Percentiles rank a stretch among this genome's conserved stretches.
Evolutionary conservation across 2,113 vertebrate species (phyloP).

Genomic region (Chionomys nivalis): DNA sequence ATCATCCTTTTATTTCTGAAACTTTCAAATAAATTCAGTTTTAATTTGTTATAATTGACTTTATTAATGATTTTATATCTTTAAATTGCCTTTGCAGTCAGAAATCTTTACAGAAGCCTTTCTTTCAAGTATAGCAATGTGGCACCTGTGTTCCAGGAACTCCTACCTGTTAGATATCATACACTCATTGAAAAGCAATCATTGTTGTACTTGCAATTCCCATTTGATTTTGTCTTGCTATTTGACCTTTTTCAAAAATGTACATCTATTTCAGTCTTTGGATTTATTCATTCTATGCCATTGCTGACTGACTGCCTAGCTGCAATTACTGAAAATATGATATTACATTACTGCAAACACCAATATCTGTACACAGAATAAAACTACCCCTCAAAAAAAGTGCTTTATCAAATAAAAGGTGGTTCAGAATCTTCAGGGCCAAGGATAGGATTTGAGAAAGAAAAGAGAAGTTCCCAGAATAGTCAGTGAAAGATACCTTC

Average conservation of each 20-base stretch:
- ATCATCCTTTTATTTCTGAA: neutral
- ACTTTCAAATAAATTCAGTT: neutral
- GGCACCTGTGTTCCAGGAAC: neutral
- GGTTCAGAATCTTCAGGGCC: neutral
- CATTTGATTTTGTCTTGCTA: conserved; percentile 27
- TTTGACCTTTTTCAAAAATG: conserved; percentile 66
- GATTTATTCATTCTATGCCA: conserved; percentile 48
- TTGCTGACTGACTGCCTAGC: conserved; percentile 48
- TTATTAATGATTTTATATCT: neutral
- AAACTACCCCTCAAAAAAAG: too few relatives aligned
- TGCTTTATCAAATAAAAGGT: too few relatives aligned
- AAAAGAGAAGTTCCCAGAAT: neutral
- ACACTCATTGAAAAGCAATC: neutral
- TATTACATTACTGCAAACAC: neutral
- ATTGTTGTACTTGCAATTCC: conserved; percentile 53
- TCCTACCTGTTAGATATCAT: neutral
- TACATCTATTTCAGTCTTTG: conserved; percentile 39
- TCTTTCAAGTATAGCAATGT: neutral
- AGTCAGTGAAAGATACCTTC: conserved; percentile 57
- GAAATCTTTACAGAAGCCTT: neutral
- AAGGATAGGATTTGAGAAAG: neutral
- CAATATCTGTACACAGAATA: neutral
- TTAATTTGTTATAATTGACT: neutral
- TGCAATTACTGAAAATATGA: neutral
- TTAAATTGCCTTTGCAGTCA: neutral